Evolutionary conservation across 2,113 vertebrate genomes (phyloP).

Genomic region (Uria lomvia): DNA sequence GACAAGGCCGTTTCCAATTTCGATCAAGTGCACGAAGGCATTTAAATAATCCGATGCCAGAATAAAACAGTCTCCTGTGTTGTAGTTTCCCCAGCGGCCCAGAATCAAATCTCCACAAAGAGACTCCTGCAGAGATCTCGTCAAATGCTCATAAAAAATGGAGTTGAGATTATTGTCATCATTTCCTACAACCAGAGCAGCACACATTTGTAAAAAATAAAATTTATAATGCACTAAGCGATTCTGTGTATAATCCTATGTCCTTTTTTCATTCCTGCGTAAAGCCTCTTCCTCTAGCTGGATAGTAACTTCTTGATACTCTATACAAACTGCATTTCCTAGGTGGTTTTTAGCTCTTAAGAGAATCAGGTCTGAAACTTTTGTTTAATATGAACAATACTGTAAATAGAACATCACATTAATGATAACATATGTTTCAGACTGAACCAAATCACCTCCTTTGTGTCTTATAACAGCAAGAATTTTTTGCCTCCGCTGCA

Average conservation of each 20-base stretch:
- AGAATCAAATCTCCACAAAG: constrained; percentile 93
- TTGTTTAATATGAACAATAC: neutral
- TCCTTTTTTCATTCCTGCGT: neutral
- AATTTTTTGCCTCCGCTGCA: neutral
- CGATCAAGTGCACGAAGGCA: constrained; percentile 94
- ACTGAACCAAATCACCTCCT: neutral
- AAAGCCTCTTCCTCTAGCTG: neutral
- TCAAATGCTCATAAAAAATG: constrained; percentile 98
- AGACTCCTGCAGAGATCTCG: constrained; percentile 92
- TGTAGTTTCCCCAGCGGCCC: constrained; percentile 97
- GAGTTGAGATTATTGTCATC: constrained; percentile 97
- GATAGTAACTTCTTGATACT: neutral
- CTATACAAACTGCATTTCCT: neutral
- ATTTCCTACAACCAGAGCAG: constrained; percentile 75
- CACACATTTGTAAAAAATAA: neutral
- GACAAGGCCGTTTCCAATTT: constrained; percentile 95
- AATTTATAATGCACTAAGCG: neutral
- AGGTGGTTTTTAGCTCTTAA: neutral
- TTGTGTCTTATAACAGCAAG: neutral
- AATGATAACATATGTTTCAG: neutral
- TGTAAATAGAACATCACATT: neutral
- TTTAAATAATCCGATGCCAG: constrained; percentile 98
- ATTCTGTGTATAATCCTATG: neutral
- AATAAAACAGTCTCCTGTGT: constrained; percentile 94
- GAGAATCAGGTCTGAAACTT: neutral